Conservation (phyloP, 64 coral and sea anemone genomes). For the Porites lutea region DNA sequence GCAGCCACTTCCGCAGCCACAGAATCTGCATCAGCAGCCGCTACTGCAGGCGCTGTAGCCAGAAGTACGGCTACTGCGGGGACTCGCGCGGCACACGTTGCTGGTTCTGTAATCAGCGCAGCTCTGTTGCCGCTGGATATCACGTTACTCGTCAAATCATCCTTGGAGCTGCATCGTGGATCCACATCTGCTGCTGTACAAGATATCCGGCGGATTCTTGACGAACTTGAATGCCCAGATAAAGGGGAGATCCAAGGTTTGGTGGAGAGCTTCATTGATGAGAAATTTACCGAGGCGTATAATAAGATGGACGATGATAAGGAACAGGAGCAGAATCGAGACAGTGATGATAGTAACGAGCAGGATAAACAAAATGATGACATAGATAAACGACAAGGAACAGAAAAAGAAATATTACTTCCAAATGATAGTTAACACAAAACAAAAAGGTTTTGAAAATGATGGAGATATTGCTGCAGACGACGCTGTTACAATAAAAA, state of each 20-base stretch:
- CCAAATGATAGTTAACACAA: too few species aligned
- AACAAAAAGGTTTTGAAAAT: too few species aligned
- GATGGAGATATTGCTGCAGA: too few species aligned
- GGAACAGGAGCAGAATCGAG: not conserved
- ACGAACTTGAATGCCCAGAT: constrained; percentile 30
- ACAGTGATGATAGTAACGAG: not conserved
- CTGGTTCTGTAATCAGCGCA: constrained; percentile 26
- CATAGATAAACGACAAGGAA: not conserved
- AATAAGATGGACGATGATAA: not conserved
- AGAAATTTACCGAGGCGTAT: constrained; percentile 44
- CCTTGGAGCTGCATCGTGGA: constrained; percentile 42
- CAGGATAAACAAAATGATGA: not conserved
- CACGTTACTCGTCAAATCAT: constrained; percentile 19
- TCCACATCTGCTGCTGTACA: constrained; percentile 32
- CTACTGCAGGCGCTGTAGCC: not conserved
- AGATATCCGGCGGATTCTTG: constrained; percentile 25
- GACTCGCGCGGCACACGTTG: constrained; percentile 7
- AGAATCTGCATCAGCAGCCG: not conserved
- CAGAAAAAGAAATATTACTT: too few species aligned
- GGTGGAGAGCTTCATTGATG: constrained; percentile 19
- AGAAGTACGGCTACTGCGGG: not conserved
- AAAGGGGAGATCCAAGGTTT: constrained; percentile 15
- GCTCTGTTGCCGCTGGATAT: constrained; percentile 41
- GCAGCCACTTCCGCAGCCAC: not conserved
- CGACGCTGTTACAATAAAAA: too few species aligned